These are phyloP conservation scores for Melanotaenia nigrans DNA, from an alignment of 2,797 vertebrate species.

Conservation along the genomic window DNA sequence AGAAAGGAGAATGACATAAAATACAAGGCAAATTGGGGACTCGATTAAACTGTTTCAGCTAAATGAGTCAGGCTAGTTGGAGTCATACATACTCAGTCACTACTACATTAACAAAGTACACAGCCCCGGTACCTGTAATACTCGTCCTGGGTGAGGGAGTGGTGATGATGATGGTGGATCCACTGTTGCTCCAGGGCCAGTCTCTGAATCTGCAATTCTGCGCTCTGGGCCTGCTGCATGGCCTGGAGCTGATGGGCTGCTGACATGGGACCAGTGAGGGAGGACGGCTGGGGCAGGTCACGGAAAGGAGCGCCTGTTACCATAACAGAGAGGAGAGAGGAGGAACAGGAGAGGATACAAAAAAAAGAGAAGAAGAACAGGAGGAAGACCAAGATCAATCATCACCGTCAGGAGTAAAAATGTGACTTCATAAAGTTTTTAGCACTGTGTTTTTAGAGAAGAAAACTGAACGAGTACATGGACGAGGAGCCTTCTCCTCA, in stretches of 20 bases:
- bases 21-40: neutral
- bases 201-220: slow-evolving; percentile 98
- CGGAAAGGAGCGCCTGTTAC: slow-evolving; percentile 92
- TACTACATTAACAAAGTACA: neutral
- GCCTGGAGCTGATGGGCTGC: slow-evolving; percentile 98
- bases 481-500: slow-evolving; percentile 85
- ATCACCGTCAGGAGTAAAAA: slow-evolving; percentile 25
- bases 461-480: slow-evolving; percentile 78
- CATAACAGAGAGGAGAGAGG: slow-evolving; percentile 4
- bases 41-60: neutral
- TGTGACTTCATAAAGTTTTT: slow-evolving; percentile 39
- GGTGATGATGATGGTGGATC: slow-evolving; percentile 96
- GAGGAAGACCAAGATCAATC: slow-evolving; percentile 34
- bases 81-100: neutral
- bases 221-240: slow-evolving; percentile 98
- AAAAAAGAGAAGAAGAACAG: slow-evolving; percentile 4
- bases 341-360: neutral
- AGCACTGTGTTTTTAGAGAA: slow-evolving; percentile 70
- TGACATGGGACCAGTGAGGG: slow-evolving; percentile 94
- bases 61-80: neutral
- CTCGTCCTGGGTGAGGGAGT: slow-evolving; percentile 97
- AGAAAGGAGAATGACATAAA: neutral
- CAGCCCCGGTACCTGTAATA: slow-evolving; percentile 90
- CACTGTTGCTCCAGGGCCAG: slow-evolving; percentile 98
- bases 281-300: slow-evolving; percentile 94